Evolutionary conservation across 1,140 invertebrate genomes (phyloP).

Genomic region (Pogonomyrmex californicus): DNA sequence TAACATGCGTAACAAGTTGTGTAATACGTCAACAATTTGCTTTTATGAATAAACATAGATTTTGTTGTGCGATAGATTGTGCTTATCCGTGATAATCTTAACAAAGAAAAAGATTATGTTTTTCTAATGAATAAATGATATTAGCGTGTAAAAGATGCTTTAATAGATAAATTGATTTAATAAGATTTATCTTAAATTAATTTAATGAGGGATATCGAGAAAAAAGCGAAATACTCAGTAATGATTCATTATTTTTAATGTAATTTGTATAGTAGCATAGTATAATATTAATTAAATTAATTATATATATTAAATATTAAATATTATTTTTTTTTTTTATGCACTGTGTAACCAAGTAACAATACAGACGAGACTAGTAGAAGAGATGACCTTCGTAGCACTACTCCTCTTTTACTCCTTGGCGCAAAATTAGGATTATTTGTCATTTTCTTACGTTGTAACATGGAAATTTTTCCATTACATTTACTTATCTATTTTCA

Average conservation of each 20-base stretch:
- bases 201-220: neutral
- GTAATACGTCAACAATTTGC: no score
- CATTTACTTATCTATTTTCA: conserved; percentile 64
- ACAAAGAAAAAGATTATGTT: no score
- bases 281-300: conserved; percentile 86
- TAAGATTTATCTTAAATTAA: neutral
- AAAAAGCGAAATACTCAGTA: conserved; percentile 52
- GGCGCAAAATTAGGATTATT: conserved; percentile 81
- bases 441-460: conserved; percentile 68
- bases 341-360: conserved; percentile 85
- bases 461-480: conserved; percentile 63
- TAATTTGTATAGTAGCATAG: conserved; percentile 84
- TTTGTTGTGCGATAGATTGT: no score
- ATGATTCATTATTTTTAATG: conserved; percentile 84
- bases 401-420: conserved; percentile 80
- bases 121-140: no score
- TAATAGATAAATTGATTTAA: neutral
- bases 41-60: no score
- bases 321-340: conserved; percentile 85
- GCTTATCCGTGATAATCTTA: no score
- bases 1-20: no score
- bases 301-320: conserved; percentile 86
- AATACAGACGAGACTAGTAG: conserved; percentile 86
- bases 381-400: conserved; percentile 82
- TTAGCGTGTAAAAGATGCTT: no score